These are phyloP conservation scores for Oscheius sp. DNA, from an alignment of 1,140 invertebrate genomes.

Conservation along the genomic window DNA sequence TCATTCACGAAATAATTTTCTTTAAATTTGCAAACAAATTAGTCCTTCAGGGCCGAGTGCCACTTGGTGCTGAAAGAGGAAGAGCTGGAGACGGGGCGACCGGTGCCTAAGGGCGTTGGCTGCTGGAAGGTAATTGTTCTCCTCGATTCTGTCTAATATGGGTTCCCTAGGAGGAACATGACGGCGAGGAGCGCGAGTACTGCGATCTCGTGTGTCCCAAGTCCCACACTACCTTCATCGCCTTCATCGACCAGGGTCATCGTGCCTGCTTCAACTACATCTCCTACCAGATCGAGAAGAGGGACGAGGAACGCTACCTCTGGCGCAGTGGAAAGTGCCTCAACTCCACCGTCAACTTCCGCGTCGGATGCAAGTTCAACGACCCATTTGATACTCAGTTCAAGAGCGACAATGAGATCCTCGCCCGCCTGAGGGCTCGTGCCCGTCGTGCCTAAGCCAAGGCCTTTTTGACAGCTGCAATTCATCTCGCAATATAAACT, in stretches of 20 bases:
- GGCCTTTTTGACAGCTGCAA: background rate
- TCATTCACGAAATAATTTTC: background rate
- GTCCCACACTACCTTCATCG: constrained; percentile 60
- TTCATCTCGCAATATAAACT: background rate
- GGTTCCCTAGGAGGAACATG: constrained; percentile 45
- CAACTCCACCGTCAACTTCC: constrained; percentile 55
- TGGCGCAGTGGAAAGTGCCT: constrained; percentile 59
- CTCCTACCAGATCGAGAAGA: constrained; percentile 56
- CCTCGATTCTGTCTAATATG: background rate
- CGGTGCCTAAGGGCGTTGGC: constrained; percentile 59
- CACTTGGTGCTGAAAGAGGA: constrained; percentile 60
- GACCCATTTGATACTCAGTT: constrained; percentile 61
- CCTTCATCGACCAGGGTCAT: constrained; percentile 57
- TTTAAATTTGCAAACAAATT: background rate
- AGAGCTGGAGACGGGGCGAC: constrained; percentile 49
- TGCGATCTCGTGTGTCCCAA: constrained; percentile 60
- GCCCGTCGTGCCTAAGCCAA: constrained; percentile 22
- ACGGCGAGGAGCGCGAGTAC: constrained; percentile 59
- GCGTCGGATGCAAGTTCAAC: constrained; percentile 60
- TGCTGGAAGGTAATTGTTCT: constrained; percentile 47
- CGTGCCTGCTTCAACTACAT: constrained; percentile 59
- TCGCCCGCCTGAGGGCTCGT: constrained; percentile 45
- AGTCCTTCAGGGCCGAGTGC: constrained; percentile 42
- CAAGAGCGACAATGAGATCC: constrained; percentile 55
- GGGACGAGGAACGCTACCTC: constrained; percentile 45